Evolutionary conservation across 2,797 vertebrate genomes (phyloP), one percentile per base, ranked within the genome.

Genomic region (Sandelia bainsii): DNA sequence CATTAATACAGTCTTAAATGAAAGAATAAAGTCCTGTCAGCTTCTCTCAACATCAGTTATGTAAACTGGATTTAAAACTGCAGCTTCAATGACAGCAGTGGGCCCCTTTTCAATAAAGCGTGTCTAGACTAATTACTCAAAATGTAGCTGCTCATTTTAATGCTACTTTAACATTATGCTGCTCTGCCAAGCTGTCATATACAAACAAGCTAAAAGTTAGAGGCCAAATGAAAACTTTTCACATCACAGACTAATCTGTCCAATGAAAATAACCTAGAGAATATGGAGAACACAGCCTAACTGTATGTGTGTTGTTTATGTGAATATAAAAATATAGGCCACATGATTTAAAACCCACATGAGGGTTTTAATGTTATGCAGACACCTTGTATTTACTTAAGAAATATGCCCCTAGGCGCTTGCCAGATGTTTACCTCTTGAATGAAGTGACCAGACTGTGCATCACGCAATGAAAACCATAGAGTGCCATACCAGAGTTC

Each of bases 371-470:
- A 83, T 84, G 81, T 65, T 79, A 84, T 88, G 87, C 80, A 82
- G 62, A 84, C 57, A 40, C 74, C 76, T 81, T 61, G 29, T 87
- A 83, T 91, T 88, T 89, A 83, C 71, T 75, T 37, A 63, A 73
- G 69, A 87, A 89, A 87, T 75, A 82, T 57, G 72, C 75, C 77
- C 60, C 51, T 13, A 34, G 17, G 62, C 46, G 45, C 71, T 66
- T 63, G 77, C 81, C 86, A 89, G 83, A 89, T 83, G 83, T 89
- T 89, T 72, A 81, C 77, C 79, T 77, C 77, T 75, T 67, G 72
- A 89, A 85, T 80, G 75, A 87, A 91, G 79, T 87, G 89, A 89
- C 81, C 85, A 82, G 81, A 86, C 84, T 82, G 89, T 66, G 77
- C 75, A 84, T 80, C 80, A 87, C 59, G 62, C 70, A 40, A 84